Evolutionary conservation across 1,140 invertebrate genomes (phyloP), one percentile per base, ranked within the genome.

Genomic region (Drosophila arizonae): DNA sequence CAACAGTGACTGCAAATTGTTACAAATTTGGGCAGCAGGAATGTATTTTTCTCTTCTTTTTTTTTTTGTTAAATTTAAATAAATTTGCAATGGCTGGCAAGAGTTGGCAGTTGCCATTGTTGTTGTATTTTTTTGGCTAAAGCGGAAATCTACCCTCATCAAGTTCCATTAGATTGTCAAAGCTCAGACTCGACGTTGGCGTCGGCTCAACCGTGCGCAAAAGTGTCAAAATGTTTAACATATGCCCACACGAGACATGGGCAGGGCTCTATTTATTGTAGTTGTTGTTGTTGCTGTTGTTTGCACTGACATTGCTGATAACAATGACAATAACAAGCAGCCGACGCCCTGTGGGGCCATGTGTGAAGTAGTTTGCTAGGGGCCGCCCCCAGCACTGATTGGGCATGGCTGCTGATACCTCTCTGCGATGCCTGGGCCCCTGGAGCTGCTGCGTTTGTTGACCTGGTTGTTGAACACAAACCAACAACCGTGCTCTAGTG

Each of bases 151-250:
- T 55, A 87, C 81, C 81, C 81, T 87, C 81, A 81, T 86, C 81
- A 86, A 79, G 71, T 66, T 65, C 62, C 72, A 72, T 78, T 76
- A 68, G 79, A 81, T 70, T 87, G 81, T 73, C 76, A 87, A 61
- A 87, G 82, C 79, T 85, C 61, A 52, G 62, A 66, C 64, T 61
- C 58, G 62, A 72, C 56, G 46, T 66, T 52, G 26, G 64, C 33
- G 52, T 52, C 60, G 70, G 71, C 69, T 75, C 60, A 81, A 66
- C 79, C 69, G 68, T 78, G 81, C 71, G 76, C 76, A 86, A 85
- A 85, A 86, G 81, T 86, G 78, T 86, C 81, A 86, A 86, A 87
- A 86, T 86, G 72, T 76, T 81, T 69, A 87, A 86, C 82, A 87
- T 87, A 86, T 81, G 79, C 81, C 81, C 81, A 86, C 81, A 85